Percentiles rank a stretch among this genome's conserved stretches.
Conservation (phyloP, 1,140 invertebrate species). For the Conus betulinus region DNA sequence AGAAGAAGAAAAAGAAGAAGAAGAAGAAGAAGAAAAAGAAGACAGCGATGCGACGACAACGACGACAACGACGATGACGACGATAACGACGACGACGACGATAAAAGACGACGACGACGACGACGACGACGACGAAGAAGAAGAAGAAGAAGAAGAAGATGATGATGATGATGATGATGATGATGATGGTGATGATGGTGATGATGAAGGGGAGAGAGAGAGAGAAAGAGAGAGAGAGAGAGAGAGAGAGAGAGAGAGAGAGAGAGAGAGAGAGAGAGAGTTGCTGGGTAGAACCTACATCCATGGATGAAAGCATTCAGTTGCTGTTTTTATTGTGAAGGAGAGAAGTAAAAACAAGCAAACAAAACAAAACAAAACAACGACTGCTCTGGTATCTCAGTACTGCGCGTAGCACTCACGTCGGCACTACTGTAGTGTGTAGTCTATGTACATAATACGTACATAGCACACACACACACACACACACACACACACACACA, state of each 20-base stretch:
- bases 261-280: no score
- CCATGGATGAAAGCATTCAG: no score
- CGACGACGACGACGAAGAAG: slow-evolving; percentile 6
- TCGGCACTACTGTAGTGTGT: no score
- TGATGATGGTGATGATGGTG: slow-evolving; percentile 16
- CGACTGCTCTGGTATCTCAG: no score
- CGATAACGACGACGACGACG: not conserved
- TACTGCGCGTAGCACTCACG: no score
- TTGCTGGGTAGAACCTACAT: no score
- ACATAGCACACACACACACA: no score
- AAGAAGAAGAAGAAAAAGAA: not conserved
- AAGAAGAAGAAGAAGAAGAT: slow-evolving; percentile 34
- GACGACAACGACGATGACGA: not conserved
- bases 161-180: slow-evolving; percentile 27
- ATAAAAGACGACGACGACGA: not conserved
- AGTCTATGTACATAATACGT: no score
- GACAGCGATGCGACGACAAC: not conserved
- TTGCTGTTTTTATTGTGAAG: no score
- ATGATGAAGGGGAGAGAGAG: not conserved
- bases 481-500: no score
- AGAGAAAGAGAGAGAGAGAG: not conserved
- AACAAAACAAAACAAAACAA: no score
- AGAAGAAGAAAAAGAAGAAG: not conserved
- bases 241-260: not conserved
- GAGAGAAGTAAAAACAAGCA: no score